Evolutionary conservation across 2,113 vertebrate species (phyloP).

Genomic region (Nicator chloris): DNA sequence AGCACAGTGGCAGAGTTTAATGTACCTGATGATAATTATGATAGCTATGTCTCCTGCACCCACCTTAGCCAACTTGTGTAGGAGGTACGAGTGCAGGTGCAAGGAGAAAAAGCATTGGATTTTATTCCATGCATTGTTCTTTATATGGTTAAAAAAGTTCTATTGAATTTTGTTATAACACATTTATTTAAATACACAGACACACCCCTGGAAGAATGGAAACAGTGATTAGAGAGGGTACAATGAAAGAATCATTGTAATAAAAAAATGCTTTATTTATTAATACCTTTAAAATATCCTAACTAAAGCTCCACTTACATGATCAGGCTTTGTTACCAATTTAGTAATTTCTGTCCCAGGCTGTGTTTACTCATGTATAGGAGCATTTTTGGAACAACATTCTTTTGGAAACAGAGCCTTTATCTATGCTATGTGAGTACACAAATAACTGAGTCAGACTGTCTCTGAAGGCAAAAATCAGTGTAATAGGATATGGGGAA

Average conservation of each 20-base stretch:
- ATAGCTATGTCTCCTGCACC: not conserved
- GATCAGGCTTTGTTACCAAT: not conserved
- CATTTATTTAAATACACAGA: not conserved
- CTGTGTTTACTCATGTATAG: not conserved
- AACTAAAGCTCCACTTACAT: not conserved
- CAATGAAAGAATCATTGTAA: not conserved
- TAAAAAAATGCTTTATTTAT: not conserved
- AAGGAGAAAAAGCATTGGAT: not conserved
- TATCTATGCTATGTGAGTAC: not conserved
- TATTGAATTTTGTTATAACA: not conserved
- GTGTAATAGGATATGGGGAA: not conserved
- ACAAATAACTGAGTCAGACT: not conserved
- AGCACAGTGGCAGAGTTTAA: not conserved
- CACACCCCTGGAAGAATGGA: not conserved
- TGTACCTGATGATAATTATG: not conserved
- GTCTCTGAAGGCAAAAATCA: not conserved
- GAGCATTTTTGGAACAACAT: not conserved
- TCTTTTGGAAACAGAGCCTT: not conserved
- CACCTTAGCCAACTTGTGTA: not conserved
- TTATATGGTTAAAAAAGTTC: not conserved
- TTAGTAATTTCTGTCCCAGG: not conserved
- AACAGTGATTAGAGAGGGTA: not conserved
- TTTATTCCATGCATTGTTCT: not conserved
- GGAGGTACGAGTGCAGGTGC: not conserved
- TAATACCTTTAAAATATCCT: not conserved